Percentiles rank a stretch among this genome's conserved stretches.
Conservation (phyloP, 2,113 vertebrate genomes). For the Dipodomys merriami region DNA sequence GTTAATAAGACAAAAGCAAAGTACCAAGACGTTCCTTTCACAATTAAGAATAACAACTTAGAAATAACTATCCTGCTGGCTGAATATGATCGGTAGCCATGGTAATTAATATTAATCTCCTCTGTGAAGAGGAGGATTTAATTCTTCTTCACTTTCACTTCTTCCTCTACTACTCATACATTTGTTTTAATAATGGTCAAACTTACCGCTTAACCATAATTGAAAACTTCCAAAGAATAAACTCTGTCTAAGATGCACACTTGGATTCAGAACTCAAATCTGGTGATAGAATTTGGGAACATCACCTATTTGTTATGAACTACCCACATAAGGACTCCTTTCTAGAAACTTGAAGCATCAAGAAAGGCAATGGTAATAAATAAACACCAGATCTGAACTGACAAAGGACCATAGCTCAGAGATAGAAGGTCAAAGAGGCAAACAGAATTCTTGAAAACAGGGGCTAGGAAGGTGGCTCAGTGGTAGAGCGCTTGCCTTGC, state of each 20-base stretch:
- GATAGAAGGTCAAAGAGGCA: not conserved
- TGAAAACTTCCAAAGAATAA: not conserved
- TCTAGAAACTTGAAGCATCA: slow-evolving; percentile 8
- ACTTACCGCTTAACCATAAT: not conserved
- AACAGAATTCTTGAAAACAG: slow-evolving; percentile 23
- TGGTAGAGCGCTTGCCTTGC: too few relatives aligned
- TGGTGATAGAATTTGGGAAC: slow-evolving; percentile 17
- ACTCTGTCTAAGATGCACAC: not conserved
- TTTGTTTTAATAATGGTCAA: slow-evolving; percentile 41
- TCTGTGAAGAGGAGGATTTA: slow-evolving; percentile 26
- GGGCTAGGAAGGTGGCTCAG: too few relatives aligned
- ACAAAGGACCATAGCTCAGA: not conserved
- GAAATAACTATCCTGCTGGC: not conserved
- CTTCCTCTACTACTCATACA: not conserved
- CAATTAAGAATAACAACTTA: slow-evolving; percentile 40
- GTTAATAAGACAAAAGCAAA: slow-evolving; percentile 42
- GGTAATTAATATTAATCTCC: not conserved
- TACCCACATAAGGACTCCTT: not conserved
- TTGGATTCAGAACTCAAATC: not conserved
- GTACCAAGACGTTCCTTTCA: slow-evolving; percentile 23
- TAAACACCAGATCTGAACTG: not conserved
- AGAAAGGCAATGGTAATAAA: not conserved
- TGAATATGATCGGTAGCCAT: not conserved
- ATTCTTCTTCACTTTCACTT: slow-evolving; percentile 23
- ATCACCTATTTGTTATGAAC: not conserved